phyloP scores from a whole-genome alignment of 2,797 vertebrate species.

The Clarias laeviceps region DNA sequence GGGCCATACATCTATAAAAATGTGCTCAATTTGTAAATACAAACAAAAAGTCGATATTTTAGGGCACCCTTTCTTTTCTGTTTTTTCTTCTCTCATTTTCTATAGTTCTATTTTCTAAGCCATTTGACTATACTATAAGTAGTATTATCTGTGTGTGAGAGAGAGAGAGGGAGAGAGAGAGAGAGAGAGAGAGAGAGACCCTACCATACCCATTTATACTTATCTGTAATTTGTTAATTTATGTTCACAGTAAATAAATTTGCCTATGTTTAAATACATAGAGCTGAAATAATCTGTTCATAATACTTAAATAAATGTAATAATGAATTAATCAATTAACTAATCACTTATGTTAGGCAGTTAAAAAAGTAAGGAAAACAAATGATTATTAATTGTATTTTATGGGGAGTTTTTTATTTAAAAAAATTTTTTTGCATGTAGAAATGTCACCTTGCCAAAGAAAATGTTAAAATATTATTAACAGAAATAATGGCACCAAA shows the following conservation, averaged over 20 bases:
- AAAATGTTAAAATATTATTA: neutral
- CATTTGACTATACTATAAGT: neutral
- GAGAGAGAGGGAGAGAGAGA: too few species aligned
- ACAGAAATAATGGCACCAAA: neutral
- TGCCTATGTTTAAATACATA: neutral
- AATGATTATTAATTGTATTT: neutral
- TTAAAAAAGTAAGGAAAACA: neutral
- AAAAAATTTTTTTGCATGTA: neutral
- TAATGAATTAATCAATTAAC: neutral
- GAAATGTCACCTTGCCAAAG: neutral
- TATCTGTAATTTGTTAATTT: neutral
- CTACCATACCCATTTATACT: neutral
- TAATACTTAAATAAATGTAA: neutral
- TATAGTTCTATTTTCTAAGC: neutral
- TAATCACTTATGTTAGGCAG: neutral
- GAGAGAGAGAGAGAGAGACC: neutral
- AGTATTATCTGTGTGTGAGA: too few species aligned
- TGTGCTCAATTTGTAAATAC: neutral
- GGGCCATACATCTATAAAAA: slow-evolving; percentile 17
- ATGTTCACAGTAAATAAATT: neutral
- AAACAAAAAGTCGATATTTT: slow-evolving; percentile 22
- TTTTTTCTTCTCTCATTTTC: slow-evolving; percentile 36
- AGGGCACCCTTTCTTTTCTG: neutral
- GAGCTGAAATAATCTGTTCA: neutral
- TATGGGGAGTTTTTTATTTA: too few species aligned